Evolutionary conservation across 2,888 invertebrate species (phyloP), one percentile per base, ranked within the genome.

Genomic region (Prosopocoilus inquinatus): DNA sequence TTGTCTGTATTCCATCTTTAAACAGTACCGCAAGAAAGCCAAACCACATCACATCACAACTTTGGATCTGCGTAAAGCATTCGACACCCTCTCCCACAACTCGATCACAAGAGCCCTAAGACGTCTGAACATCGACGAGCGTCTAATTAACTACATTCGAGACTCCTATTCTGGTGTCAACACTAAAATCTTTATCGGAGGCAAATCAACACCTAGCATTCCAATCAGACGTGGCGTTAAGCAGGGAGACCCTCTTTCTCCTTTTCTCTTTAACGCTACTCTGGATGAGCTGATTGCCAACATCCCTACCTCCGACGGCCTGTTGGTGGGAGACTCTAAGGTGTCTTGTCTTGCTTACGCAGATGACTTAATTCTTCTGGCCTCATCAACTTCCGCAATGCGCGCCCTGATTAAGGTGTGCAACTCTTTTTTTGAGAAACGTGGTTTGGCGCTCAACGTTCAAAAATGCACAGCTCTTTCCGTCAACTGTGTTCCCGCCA

Each of bases 211-310:
- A 5, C n/a, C n/a, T 3, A 38, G 39, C 11, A 38, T 38, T 7
- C 39, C 39, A 12, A 5, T 38, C 13, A 5, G n/a, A 3, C 39
- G 39, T 4, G 39, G 39, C 4, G 39, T 3, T 3, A 3, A 13
- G 4, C 39, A 9, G n/a, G 4, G 39, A 13, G 39, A 9, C n/a
- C 39, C 39, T 12, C 13, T 38, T 5, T 38, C 39, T 38, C 39
- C 39, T 7, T 38, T n/a, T 34, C n/a, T 34, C 8, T 34, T 34
- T n/a, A 34, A 34, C 35, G 8, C 13, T 11, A 13, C 74, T 77
- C n/a, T 38, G 39, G 39, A 38, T 38, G 39, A 38, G 13, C 39
- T 38, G 3, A n/a, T 38, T 4, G 39, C n/a, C 11, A 3, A 13
- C 5, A 11, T 38, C 39, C 4, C n/a, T 11, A 9, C 7, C n/a